Conservation (phyloP, 2,113 vertebrate species). For the Macrotus californicus region DNA sequence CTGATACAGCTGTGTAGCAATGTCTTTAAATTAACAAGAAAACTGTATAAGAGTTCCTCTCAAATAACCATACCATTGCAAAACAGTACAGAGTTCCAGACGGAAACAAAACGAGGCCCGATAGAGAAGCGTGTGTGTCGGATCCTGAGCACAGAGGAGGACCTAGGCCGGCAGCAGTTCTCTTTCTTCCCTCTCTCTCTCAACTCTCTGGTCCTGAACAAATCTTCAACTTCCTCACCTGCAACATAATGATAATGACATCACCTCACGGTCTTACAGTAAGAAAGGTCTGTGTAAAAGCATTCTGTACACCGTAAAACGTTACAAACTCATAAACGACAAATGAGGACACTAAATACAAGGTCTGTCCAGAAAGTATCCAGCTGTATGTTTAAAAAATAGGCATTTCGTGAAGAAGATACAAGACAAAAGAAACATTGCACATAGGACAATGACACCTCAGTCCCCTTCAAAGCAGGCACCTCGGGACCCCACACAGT, state of each 20-base stretch:
- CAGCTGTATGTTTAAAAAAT: too few species aligned
- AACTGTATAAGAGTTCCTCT: not conserved
- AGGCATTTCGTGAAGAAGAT: too few species aligned
- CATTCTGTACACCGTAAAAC: not conserved
- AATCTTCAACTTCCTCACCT: not conserved
- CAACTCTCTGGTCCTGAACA: not conserved
- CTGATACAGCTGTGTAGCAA: not conserved
- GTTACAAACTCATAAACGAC: not conserved
- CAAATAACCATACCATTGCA: not conserved
- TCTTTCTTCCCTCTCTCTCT: not conserved
- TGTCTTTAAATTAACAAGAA: not conserved
- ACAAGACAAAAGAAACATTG: too few species aligned
- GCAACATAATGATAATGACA: not conserved
- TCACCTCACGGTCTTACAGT: not conserved
- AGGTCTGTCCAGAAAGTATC: too few species aligned
- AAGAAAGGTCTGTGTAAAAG: not conserved
- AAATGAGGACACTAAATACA: not conserved
- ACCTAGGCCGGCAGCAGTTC: not conserved
- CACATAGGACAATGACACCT: too few species aligned
- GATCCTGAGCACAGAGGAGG: not conserved
- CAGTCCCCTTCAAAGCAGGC: too few species aligned
- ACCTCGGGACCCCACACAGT: too few species aligned
- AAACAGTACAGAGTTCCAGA: not conserved
- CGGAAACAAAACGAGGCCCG: not conserved
- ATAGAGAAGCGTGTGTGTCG: not conserved